Evolutionary conservation across 1,140 invertebrate genomes (phyloP).

Genomic region (Camponotus floridanus): DNA sequence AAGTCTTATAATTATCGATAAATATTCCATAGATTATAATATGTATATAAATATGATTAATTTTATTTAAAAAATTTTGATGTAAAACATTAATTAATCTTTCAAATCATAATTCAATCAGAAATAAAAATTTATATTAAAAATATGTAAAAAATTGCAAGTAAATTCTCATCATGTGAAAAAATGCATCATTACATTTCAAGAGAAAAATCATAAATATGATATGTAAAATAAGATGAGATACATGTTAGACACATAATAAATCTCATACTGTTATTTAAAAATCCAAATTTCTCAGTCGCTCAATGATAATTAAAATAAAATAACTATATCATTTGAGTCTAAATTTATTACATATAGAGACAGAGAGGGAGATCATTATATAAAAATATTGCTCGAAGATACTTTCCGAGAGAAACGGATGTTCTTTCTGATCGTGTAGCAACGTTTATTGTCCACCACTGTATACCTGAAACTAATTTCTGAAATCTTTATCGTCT

Average conservation of each 20-base stretch:
- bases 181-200: not conserved
- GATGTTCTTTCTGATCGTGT: not conserved
- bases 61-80: not conserved
- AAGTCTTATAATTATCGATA: not conserved
- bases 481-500: conserved; percentile 58
- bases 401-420: not conserved
- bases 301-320: not conserved
- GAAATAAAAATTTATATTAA: not conserved
- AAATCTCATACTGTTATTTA: not conserved
- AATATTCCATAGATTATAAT: not conserved
- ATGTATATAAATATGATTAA: not conserved
- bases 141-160: conserved; percentile 4
- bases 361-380: too few relatives aligned
- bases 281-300: not conserved
- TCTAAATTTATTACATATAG: too few relatives aligned
- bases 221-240: not conserved
- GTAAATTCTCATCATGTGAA: not conserved
- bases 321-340: not conserved
- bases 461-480: conserved; percentile 46
- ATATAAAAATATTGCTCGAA: not conserved
- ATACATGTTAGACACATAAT: not conserved
- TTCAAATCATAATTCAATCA: not conserved
- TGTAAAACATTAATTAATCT: not conserved
- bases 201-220: not conserved
- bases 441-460: not conserved